Conservation (phyloP, 2,113 vertebrate genomes). For the Mellivora capensis region DNA sequence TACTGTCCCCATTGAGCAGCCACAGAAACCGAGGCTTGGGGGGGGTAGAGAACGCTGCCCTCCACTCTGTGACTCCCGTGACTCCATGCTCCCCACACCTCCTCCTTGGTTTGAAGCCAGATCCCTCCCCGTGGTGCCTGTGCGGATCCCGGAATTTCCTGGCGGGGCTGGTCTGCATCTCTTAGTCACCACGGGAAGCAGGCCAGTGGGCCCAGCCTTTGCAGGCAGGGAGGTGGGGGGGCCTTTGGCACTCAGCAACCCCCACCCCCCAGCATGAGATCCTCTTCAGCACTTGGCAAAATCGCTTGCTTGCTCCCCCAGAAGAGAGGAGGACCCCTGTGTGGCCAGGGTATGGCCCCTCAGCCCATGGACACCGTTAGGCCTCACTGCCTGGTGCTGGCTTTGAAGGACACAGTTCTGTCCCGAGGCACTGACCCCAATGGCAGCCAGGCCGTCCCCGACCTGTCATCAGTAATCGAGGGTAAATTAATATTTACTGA, state of each 20-base stretch:
- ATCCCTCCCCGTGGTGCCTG: background rate
- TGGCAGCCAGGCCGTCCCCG: conserved; percentile 82
- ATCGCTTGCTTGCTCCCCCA: conserved; percentile 76
- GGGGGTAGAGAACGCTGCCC: too few relatives aligned
- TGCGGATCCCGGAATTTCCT: rapidly evolving
- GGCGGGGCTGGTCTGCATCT: rapidly evolving
- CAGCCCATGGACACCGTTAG: conserved; percentile 85
- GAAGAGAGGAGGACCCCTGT: conserved; percentile 69
- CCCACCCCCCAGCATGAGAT: rapidly evolving
- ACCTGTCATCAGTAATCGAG: conserved; percentile 87
- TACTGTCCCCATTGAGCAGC: rapidly evolving
- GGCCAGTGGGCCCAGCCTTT: background rate
- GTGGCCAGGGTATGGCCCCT: background rate
- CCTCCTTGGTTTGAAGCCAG: rapidly evolving
- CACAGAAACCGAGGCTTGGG: background rate
- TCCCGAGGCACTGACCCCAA: conserved; percentile 77
- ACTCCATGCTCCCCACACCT: background rate
- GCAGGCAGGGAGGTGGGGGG: background rate
- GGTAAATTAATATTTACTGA: conserved; percentile 84
- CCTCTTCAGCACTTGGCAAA: conserved; percentile 80
- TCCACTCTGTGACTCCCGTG: rapidly evolving
- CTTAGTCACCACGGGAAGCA: background rate
- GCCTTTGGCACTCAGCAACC: rapidly evolving
- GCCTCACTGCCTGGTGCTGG: conserved; percentile 84
- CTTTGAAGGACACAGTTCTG: conserved; percentile 84